Evolutionary conservation across 2,888 invertebrate genomes (phyloP).

Genomic region (Rhagonycha lutea): DNA sequence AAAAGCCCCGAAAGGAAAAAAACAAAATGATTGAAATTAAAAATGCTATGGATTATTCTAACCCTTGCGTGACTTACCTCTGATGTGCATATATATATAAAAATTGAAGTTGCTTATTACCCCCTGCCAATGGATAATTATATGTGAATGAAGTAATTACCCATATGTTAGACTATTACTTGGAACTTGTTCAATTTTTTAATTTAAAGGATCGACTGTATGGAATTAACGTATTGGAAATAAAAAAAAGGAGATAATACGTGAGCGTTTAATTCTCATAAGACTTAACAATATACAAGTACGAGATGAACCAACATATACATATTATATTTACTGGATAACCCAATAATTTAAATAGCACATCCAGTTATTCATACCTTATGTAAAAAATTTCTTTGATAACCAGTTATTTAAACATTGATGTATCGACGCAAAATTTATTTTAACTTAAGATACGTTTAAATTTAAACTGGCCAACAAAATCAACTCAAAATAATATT

Average conservation of each 20-base stretch:
- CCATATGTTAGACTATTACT: no score
- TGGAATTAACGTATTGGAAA: not conserved
- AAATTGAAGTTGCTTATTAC: no score
- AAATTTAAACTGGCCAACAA: not conserved
- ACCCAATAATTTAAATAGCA: constrained; percentile 51
- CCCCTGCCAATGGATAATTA: no score
- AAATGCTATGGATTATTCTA: no score
- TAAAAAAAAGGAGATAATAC: constrained; percentile 20
- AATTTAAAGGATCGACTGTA: not conserved
- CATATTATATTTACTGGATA: constrained; percentile 56
- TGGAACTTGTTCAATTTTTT: no score
- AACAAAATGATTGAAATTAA: no score
- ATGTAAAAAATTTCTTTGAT: constrained; percentile 25
- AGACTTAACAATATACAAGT: constrained; percentile 55
- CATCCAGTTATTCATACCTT: constrained; percentile 50
- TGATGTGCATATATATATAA: no score
- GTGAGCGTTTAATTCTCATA: constrained; percentile 47
- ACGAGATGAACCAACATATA: constrained; percentile 56
- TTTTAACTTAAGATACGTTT: not conserved
- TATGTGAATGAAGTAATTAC: no score
- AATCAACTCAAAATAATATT: constrained; percentile 13
- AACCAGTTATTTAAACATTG: not conserved
- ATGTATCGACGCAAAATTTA: not conserved
- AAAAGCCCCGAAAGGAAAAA: no score
- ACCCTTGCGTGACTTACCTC: no score